Conservation (phyloP, 2,113 vertebrate genomes). For the Muntiacus reevesi region DNA sequence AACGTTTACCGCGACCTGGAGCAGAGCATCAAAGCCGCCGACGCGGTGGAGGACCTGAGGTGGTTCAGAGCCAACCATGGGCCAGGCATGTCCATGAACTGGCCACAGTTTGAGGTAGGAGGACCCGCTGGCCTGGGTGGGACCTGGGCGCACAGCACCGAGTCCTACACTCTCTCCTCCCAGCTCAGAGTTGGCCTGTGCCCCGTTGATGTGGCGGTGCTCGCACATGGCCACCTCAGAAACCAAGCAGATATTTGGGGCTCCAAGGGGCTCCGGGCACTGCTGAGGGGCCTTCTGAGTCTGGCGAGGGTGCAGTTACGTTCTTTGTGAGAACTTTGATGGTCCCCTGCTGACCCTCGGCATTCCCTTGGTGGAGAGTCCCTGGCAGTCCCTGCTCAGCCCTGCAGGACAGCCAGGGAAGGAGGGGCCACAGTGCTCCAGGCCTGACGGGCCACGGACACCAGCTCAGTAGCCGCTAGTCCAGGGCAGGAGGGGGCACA, state of each 20-base stretch:
- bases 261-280: accelerated
- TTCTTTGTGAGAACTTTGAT: not conserved
- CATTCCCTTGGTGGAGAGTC: not conserved
- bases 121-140: not conserved
- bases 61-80: conserved; percentile 95
- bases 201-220: not conserved
- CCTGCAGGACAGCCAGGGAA: not conserved
- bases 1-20: conserved; percentile 92
- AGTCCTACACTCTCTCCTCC: accelerated
- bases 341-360: not conserved
- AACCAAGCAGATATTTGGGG: not conserved
- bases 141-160: not conserved
- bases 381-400: accelerated
- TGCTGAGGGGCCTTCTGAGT: not conserved
- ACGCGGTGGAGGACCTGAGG: conserved; percentile 92
- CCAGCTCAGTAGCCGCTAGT: not conserved
- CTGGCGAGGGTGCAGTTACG: accelerated
- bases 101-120: conserved; percentile 98
- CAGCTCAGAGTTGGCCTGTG: no score
- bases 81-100: conserved; percentile 98
- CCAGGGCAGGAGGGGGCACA: accelerated
- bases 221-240: not conserved
- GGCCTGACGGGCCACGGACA: accelerated
- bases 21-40: conserved; percentile 89
- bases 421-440: not conserved